phyloP scores from a whole-genome alignment of 2,888 invertebrate species.

The Oscheius onirici region DNA sequence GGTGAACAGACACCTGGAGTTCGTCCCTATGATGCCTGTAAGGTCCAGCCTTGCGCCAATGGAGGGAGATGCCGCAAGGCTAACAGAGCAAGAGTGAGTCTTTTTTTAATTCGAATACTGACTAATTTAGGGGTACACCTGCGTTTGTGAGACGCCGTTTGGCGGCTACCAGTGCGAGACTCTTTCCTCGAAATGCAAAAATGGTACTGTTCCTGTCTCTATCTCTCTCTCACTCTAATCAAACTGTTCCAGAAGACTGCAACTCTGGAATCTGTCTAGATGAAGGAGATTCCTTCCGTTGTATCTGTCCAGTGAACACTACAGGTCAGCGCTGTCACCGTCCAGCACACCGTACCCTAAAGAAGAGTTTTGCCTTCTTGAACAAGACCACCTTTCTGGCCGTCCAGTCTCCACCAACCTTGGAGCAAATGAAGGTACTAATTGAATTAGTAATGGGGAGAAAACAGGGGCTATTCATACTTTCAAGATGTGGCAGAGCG shows the following conservation, averaged over 20 bases:
- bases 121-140: conserved; percentile 52
- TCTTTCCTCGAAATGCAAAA: conserved; percentile 42
- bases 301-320: conserved; percentile 58
- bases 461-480: not conserved
- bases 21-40: conserved; percentile 42
- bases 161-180: conserved; percentile 61
- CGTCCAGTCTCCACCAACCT: conserved; percentile 7
- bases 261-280: conserved; percentile 58
- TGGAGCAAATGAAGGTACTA: conserved; percentile 26
- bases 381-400: conserved; percentile 33
- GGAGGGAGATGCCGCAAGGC: conserved; percentile 52
- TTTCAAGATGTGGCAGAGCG: no score
- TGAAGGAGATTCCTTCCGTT: conserved; percentile 53
- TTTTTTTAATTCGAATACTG: no score
- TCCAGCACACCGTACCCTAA: not conserved
- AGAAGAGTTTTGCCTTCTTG: conserved; percentile 25
- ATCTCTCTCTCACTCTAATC: no score
- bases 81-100: conserved; percentile 39
- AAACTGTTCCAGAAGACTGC: conserved; percentile 48
- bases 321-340: conserved; percentile 35
- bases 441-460: not conserved
- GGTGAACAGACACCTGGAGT: conserved; percentile 35
- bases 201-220: conserved; percentile 29
- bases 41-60: conserved; percentile 49
- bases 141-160: conserved; percentile 54